phyloP scores from a whole-genome alignment of 1,140 invertebrate species.

The Babylonia areolata region DNA sequence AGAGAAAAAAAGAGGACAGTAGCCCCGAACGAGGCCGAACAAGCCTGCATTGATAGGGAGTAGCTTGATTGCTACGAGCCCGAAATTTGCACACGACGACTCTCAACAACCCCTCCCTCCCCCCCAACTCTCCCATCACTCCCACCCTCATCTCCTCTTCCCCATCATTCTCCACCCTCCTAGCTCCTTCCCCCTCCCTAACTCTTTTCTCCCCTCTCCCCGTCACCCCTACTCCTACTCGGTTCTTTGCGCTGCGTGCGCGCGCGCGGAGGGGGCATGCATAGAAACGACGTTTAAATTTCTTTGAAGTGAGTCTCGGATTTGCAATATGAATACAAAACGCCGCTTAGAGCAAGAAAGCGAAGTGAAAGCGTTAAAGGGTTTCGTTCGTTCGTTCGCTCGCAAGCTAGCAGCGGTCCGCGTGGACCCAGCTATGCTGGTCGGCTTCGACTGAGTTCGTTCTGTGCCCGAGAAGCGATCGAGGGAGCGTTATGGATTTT shows the following conservation, averaged over 20 bases:
- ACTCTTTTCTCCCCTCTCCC: not conserved
- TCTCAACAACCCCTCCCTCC: too few relatives aligned
- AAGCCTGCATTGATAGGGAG: not conserved
- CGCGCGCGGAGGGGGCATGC: not conserved
- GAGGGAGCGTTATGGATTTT: too few relatives aligned
- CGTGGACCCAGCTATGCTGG: too few relatives aligned
- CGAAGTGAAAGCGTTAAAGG: not conserved
- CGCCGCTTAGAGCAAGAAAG: not conserved
- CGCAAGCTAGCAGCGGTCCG: too few relatives aligned
- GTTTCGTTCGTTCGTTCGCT: too few relatives aligned
- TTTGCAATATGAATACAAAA: conserved; percentile 31
- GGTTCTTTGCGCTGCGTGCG: not conserved
- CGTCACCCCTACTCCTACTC: not conserved
- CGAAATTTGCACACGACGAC: not conserved
- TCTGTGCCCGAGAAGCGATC: not conserved
- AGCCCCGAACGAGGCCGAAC: too few relatives aligned
- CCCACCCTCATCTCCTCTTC: not conserved
- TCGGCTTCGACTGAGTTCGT: too few relatives aligned
- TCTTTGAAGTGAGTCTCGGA: conserved; percentile 27
- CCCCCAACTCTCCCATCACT: not conserved
- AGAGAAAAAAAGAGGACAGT: not conserved
- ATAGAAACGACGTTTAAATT: conserved; percentile 32
- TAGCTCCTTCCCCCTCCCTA: not conserved
- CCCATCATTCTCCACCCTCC: not conserved
- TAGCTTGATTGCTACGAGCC: too few relatives aligned